Conservation (phyloP, 1,140 invertebrate genomes). For the Bicyclus anynana region DNA sequence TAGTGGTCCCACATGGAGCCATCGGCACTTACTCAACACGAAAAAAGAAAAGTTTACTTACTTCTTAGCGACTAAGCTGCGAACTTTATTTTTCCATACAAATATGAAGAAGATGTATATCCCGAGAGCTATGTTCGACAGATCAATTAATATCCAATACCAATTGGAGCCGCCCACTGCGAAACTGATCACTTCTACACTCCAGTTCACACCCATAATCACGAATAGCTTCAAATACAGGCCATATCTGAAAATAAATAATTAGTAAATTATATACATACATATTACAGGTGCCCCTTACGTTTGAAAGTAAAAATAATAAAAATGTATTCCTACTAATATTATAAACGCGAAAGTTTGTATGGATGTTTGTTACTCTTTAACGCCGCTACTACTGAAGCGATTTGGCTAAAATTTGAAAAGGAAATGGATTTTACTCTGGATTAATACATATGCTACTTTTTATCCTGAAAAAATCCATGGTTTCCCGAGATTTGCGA, state of each 20-base stretch:
- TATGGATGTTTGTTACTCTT: too few relatives aligned
- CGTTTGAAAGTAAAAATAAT: background rate
- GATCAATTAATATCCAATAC: slow-evolving; percentile 80
- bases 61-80: slow-evolving; percentile 77
- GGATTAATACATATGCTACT: too few relatives aligned
- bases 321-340: background rate
- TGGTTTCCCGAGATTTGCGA: too few relatives aligned
- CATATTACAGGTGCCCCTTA: too few relatives aligned
- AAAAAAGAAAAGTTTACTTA: slow-evolving; percentile 53
- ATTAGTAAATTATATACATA: background rate
- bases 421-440: too few relatives aligned
- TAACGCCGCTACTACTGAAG: too few relatives aligned
- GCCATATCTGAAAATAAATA: slow-evolving; percentile 62
- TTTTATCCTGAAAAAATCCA: too few relatives aligned
- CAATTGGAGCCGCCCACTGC: slow-evolving; percentile 70
- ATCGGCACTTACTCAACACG: too few relatives aligned
- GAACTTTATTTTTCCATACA: slow-evolving; percentile 83
- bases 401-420: too few relatives aligned
- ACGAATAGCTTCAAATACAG: slow-evolving; percentile 80
- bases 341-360: too few relatives aligned
- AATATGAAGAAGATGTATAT: slow-evolving; percentile 84
- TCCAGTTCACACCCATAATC: slow-evolving; percentile 81
- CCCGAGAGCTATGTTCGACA: slow-evolving; percentile 81
- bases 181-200: slow-evolving; percentile 78
- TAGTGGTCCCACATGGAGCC: too few relatives aligned